Percentiles rank a stretch among this genome's conserved stretches.
Evolutionary conservation across 2,888 invertebrate genomes (phyloP).

Genomic region (Seira ritae): DNA sequence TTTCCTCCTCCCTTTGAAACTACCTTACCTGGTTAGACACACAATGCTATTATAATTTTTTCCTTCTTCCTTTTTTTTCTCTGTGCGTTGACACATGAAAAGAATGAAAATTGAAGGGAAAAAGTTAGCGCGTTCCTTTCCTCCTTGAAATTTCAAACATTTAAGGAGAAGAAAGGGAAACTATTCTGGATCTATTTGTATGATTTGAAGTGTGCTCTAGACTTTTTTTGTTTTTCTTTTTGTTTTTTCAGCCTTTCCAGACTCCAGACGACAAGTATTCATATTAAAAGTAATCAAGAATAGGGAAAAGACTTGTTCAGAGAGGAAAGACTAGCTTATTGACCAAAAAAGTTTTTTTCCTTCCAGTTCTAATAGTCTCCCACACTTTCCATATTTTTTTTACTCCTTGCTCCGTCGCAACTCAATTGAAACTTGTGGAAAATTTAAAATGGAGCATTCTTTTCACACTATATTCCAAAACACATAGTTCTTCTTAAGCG

Average conservation of each 20-base stretch:
- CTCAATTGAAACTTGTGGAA: constrained; percentile 20
- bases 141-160: constrained; percentile 51
- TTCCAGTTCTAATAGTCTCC: background rate
- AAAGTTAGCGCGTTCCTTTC: constrained; percentile 1
- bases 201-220: constrained; percentile 24
- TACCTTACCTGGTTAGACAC: constrained; percentile 17
- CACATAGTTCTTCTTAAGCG: background rate
- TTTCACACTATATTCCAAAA: background rate
- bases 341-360: background rate
- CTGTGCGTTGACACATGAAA: constrained; percentile 16
- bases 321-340: background rate
- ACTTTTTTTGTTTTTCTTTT: constrained; percentile 19
- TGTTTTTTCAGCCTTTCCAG: background rate
- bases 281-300: constrained; percentile 37
- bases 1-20: background rate
- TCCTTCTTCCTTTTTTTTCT: background rate
- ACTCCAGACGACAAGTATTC: constrained; percentile 11
- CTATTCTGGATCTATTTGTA: constrained; percentile 39
- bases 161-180: constrained; percentile 37
- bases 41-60: constrained; percentile 3
- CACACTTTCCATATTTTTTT: background rate
- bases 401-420: background rate
- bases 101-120: constrained; percentile 17
- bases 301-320: constrained; percentile 13
- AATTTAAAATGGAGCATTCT: constrained; percentile 23